Evolutionary conservation across 2,113 vertebrate genomes (phyloP).

Genomic region (Orycteropus afer): DNA sequence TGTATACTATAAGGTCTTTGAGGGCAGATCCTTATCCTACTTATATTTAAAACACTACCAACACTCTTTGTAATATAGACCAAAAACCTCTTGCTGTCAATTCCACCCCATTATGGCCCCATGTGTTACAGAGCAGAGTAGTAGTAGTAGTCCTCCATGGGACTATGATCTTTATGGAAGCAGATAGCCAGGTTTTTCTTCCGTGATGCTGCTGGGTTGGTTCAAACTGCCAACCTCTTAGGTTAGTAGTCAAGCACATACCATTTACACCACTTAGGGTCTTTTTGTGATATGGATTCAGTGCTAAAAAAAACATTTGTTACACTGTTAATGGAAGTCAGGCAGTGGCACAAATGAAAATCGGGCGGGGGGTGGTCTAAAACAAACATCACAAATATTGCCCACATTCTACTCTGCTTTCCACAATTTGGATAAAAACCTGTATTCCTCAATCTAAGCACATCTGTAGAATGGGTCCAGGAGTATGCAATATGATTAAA

Average conservation of each 20-base stretch:
- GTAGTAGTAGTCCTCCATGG: neutral
- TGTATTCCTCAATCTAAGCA: neutral
- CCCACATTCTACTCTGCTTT: neutral
- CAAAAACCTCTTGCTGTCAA: too few species aligned
- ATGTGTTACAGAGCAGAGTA: too few species aligned
- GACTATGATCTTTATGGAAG: too few species aligned
- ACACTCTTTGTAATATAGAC: neutral
- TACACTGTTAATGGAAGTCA: slow-evolving; percentile 6
- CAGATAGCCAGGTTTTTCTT: too few species aligned
- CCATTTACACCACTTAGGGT: neutral
- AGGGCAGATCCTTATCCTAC: neutral
- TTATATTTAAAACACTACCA: slow-evolving; percentile 27
- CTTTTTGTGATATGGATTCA: neutral
- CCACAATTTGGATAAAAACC: neutral
- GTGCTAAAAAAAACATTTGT: slow-evolving; percentile 40
- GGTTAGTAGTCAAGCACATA: neutral
- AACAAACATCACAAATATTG: neutral
- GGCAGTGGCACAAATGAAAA: neutral
- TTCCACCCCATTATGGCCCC: too few species aligned
- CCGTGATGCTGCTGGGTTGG: too few species aligned
- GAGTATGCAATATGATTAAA: slow-evolving; percentile 22
- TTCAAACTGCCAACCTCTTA: too few species aligned
- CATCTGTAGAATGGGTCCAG: neutral
- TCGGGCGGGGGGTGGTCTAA: neutral
- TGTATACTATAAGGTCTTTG: neutral